phyloP scores from a whole-genome alignment of 2,113 vertebrate genomes.

The Brachypteracias leptosomus region DNA sequence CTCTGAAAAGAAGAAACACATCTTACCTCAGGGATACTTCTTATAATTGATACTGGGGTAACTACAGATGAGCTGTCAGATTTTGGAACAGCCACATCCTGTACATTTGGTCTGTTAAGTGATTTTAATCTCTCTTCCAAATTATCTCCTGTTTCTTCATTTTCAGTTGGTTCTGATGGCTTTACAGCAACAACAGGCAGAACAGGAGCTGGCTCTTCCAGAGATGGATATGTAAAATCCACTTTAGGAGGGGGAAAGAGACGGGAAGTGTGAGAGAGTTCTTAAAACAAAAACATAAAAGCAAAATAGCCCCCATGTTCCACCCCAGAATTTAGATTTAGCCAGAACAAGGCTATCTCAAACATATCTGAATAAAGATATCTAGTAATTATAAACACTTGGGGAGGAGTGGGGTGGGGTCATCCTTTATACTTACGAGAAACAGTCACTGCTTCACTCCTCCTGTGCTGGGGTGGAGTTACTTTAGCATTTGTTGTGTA shows the following conservation, averaged over 20 bases:
- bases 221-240: conserved; percentile 93
- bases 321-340: neutral
- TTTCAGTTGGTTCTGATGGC: conserved; percentile 69
- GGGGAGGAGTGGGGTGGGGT: neutral
- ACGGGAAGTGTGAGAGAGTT: neutral
- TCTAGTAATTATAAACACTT: neutral
- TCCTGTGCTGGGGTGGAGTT: conserved; percentile 79
- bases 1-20: neutral
- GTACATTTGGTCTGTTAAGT: conserved; percentile 4
- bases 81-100: conserved; percentile 55
- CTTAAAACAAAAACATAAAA: neutral
- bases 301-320: neutral
- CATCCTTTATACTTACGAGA: conserved; percentile 81
- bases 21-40: conserved; percentile 86
- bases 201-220: conserved; percentile 84
- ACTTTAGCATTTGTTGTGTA: conserved; percentile 93
- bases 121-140: conserved; percentile 70
- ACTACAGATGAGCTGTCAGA: conserved; percentile 35
- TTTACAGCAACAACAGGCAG: conserved; percentile 62
- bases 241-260: conserved; percentile 69
- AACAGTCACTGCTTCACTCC: conserved; percentile 78
- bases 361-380: neutral
- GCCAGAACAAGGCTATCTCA: neutral
- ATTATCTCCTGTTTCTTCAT: conserved; percentile 32
- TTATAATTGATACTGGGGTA: conserved; percentile 72